A percentile compares a stretch with the other conserved stretches of the same genome.
Conservation (phyloP, 2,113 vertebrate genomes). For the Corythornis cristatus region DNA sequence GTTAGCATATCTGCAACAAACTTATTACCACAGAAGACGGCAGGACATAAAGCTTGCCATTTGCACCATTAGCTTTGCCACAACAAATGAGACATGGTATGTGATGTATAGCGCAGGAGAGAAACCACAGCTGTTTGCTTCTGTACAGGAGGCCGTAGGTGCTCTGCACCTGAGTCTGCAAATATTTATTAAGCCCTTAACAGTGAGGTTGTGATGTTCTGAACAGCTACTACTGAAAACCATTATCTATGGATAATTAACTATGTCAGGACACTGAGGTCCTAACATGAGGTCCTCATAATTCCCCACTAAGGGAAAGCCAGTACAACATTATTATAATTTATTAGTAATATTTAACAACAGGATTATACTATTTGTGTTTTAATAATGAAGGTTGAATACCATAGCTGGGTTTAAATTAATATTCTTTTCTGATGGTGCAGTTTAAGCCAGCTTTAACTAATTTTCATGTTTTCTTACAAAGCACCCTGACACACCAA, state of each 20-base stretch:
- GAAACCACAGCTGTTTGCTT: conserved; percentile 80
- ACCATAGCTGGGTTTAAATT: not conserved
- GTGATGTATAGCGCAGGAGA: conserved; percentile 78
- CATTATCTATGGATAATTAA: conserved; percentile 82
- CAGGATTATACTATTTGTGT: conserved; percentile 36
- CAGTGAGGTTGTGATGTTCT: conserved; percentile 46
- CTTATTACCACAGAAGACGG: conserved; percentile 15
- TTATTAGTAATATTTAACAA: conserved; percentile 68
- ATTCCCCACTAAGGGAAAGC: conserved; percentile 71
- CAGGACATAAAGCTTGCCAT: conserved; percentile 68
- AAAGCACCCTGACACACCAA: not conserved
- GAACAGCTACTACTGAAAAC: conserved; percentile 62
- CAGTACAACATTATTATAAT: conserved; percentile 66
- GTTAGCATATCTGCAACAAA: conserved; percentile 62
- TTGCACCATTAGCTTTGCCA: conserved; percentile 74
- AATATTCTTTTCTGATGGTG: not conserved
- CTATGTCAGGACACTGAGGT: conserved; percentile 77
- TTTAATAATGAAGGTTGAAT: conserved; percentile 30
- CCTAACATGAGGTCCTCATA: conserved; percentile 73
- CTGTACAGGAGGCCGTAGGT: conserved; percentile 51
- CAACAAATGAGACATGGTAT: conserved; percentile 71
- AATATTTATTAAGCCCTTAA: conserved; percentile 68
- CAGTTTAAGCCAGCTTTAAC: not conserved
- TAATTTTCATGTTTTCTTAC: not conserved
- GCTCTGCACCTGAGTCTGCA: conserved; percentile 71